Evolutionary conservation across 2,113 vertebrate species (phyloP).

Genomic region (Pontoporia blainvillei): DNA sequence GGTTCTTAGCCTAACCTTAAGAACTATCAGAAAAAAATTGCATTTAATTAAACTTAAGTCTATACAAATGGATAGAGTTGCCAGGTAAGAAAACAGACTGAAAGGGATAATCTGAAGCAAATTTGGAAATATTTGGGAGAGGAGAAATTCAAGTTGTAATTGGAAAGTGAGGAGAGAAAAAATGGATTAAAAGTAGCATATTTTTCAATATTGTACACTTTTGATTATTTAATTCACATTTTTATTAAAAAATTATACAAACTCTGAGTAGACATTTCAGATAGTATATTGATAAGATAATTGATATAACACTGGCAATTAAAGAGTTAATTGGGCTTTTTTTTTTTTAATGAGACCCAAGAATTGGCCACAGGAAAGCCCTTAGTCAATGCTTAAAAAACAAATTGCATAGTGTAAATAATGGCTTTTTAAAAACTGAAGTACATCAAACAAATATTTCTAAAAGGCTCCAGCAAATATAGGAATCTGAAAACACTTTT

Average conservation of each 20-base stretch:
- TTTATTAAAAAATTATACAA: not conserved
- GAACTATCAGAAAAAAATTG: conserved; percentile 8
- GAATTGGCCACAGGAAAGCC: not conserved
- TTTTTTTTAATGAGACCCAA: not conserved
- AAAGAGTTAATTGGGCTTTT: not conserved
- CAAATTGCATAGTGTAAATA: not conserved
- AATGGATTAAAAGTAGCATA: not conserved
- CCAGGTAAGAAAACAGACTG: not conserved
- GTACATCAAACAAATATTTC: conserved; percentile 14
- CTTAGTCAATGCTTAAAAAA: not conserved
- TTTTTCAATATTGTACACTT: conserved; percentile 30
- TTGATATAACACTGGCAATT: not conserved
- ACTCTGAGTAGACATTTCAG: not conserved
- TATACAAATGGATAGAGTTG: not conserved
- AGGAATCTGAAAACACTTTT: not conserved
- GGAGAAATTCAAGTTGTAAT: not conserved
- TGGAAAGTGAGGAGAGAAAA: not conserved
- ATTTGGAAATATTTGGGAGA: not conserved
- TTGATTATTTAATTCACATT: not conserved
- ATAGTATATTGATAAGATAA: not conserved
- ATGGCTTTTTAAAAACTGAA: not conserved
- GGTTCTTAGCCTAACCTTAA: not conserved
- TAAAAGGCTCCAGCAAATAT: not conserved
- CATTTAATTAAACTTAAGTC: not conserved
- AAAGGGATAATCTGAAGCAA: not conserved